Conservation (phyloP, 2,113 vertebrate species). For the Phalacrocorax carbo region DNA sequence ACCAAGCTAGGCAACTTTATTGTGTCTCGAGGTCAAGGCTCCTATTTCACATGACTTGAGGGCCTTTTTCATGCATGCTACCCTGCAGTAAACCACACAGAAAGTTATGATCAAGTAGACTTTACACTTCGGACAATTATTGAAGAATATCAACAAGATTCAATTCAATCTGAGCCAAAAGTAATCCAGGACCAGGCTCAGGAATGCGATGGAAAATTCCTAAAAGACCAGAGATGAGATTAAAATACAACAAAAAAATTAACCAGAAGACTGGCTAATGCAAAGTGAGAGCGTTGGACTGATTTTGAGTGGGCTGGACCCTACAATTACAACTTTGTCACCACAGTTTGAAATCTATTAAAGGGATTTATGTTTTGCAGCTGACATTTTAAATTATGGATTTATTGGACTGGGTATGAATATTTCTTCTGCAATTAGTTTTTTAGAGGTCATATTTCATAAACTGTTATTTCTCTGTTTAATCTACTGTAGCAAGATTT, state of each 20-base stretch:
- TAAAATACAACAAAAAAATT: constrained; percentile 6
- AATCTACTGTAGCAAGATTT: constrained; percentile 45
- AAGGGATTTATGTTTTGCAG: constrained; percentile 70
- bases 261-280: neutral
- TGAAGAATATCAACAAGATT: constrained; percentile 26
- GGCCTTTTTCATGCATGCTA: constrained; percentile 39
- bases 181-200: constrained; percentile 17
- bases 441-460: constrained; percentile 67
- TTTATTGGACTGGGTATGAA: constrained; percentile 69
- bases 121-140: neutral
- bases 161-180: constrained; percentile 31
- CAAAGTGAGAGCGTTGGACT: neutral
- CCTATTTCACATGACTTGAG: constrained; percentile 55
- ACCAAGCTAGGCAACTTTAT: constrained; percentile 46
- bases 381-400: constrained; percentile 74
- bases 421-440: constrained; percentile 70
- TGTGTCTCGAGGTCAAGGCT: constrained; percentile 58
- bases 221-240: neutral
- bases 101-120: constrained; percentile 50
- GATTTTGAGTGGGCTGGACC: constrained; percentile 45
- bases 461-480: constrained; percentile 56
- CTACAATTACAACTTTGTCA: constrained; percentile 60
- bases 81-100: constrained; percentile 45
- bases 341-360: constrained; percentile 70
- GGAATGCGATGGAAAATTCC: constrained; percentile 54